Conservation (phyloP, 1,140 invertebrate genomes). For the Copidosoma floridanum region DNA sequence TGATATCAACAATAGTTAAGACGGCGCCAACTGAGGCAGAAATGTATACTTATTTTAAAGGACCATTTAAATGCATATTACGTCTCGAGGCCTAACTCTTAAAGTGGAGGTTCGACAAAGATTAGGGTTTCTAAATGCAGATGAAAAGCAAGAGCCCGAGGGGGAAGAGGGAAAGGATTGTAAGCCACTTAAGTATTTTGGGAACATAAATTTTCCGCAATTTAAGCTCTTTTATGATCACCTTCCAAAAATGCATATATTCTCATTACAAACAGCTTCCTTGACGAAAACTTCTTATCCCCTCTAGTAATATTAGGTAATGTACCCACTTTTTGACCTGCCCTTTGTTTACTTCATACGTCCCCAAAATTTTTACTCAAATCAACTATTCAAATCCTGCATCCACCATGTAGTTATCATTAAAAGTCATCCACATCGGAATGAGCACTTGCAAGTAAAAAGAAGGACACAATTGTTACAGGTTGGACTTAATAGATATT, state of each 20-base stretch:
- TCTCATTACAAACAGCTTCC: constrained; percentile 10
- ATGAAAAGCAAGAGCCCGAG: constrained; percentile 23
- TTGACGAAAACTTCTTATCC: no score
- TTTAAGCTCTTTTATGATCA: constrained; percentile 12
- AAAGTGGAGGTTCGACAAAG: constrained; percentile 31
- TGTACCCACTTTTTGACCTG: background rate
- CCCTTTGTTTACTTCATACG: background rate
- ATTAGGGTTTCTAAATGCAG: constrained; percentile 21
- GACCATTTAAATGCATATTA: constrained; percentile 47
- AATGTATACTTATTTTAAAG: constrained; percentile 43
- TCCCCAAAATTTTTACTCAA: background rate
- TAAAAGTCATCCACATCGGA: no score
- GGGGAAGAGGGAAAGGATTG: constrained; percentile 28
- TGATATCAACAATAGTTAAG: no score
- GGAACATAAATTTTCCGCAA: constrained; percentile 12
- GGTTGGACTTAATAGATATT: no score
- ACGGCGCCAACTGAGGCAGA: no score
- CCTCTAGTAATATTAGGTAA: background rate
- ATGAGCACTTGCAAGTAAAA: no score
- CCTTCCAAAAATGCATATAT: constrained; percentile 1
- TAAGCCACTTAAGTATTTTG: constrained; percentile 24
- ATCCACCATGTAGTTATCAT: no score
- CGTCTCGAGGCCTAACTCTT: constrained; percentile 35
- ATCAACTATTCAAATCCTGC: no score
- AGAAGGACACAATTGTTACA: no score